Percentiles rank a stretch among this genome's conserved stretches.
These are phyloP conservation scores for Nycticorax nycticorax DNA, from an alignment of 2,113 vertebrate species.

Conservation along the genomic window DNA sequence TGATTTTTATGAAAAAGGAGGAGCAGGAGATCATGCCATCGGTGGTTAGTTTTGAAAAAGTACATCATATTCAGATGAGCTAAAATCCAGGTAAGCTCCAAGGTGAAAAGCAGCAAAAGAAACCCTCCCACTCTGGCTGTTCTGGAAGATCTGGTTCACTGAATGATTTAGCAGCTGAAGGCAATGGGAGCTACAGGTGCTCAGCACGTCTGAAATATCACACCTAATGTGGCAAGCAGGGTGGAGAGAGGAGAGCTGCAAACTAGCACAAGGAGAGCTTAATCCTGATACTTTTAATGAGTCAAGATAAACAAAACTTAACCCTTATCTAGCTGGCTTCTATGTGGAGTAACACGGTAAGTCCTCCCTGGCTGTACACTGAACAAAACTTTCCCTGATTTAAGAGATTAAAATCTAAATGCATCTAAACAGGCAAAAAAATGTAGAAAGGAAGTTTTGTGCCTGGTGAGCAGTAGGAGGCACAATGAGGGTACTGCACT, in stretches of 20 bases:
- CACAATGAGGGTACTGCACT: neutral
- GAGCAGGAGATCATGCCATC: neutral
- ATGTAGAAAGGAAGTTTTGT: neutral
- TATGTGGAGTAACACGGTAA: rapidly evolving
- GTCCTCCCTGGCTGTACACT: neutral
- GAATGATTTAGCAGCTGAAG: neutral
- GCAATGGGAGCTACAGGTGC: neutral
- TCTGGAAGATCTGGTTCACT: neutral
- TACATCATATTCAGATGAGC: neutral
- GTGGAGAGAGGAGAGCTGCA: neutral
- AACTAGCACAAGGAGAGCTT: neutral
- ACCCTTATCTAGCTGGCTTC: neutral
- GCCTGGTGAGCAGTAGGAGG: neutral
- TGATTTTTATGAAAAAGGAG: neutral
- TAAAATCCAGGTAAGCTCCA: neutral
- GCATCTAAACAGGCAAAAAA: neutral
- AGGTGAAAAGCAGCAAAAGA: neutral
- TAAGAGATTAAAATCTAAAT: neutral
- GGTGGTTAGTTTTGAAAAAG: neutral
- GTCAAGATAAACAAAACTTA: neutral
- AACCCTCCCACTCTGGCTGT: neutral
- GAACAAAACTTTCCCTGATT: neutral
- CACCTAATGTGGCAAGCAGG: rapidly evolving
- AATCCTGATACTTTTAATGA: neutral
- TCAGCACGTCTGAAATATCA: neutral